Evolutionary conservation across 2,888 invertebrate species (phyloP).

Genomic region (Nephrotoma guestfalica): DNA sequence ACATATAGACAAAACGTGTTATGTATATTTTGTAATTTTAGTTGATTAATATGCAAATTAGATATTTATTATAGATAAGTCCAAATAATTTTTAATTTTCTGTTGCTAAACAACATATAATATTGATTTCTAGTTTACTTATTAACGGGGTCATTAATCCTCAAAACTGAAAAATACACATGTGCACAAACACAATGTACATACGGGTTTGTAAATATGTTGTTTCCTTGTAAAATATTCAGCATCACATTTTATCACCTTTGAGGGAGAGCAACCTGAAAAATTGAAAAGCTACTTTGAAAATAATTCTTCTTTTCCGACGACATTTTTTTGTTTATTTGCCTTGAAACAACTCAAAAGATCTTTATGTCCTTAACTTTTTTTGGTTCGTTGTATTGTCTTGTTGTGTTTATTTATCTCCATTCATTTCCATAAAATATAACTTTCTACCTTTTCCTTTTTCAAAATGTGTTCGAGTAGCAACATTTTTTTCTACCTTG

Average conservation of each 20-base stretch:
- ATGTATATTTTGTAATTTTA: background rate
- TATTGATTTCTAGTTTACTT: background rate
- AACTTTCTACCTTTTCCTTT: background rate
- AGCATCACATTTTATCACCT: background rate
- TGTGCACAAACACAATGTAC: background rate
- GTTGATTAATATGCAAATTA: background rate
- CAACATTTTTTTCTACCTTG: background rate
- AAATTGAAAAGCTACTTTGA: background rate
- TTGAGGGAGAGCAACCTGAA: background rate
- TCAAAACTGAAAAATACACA: background rate
- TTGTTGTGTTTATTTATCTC: background rate
- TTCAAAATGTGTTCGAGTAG: background rate
- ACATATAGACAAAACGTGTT: background rate
- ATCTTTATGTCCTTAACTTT: background rate
- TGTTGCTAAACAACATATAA: background rate
- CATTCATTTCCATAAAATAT: background rate
- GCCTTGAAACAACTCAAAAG: background rate
- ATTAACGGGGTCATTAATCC: background rate
- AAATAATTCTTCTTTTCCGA: background rate
- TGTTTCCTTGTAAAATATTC: background rate
- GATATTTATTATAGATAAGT: background rate
- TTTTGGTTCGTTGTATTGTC: background rate
- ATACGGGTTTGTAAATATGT: background rate
- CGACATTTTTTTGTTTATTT: background rate
- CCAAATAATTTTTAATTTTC: background rate